Evolutionary conservation across 35 echinoderm and acorn worm species (phyloP), one percentile per base, ranked within the genome.

Genomic region (Anneissia japonica): DNA sequence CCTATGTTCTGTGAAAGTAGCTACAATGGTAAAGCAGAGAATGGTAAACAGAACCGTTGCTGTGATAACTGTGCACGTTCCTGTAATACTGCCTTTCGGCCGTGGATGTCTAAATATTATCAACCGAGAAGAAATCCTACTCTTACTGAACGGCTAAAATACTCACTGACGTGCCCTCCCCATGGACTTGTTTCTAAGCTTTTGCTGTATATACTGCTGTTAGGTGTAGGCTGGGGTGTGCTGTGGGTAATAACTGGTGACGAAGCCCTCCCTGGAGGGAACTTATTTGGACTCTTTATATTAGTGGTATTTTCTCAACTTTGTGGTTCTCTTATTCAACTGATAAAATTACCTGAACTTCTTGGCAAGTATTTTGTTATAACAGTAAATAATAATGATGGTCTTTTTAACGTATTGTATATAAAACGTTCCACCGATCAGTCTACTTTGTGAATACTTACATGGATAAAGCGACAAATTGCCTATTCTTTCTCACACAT

Each of bases 271-370:
- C 95, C 95, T 26, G 95, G 95, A 33, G 95, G 95, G 1, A 97
- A 91, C 64, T 72, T 97, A 31, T 97, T 97, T 91, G 92, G 91
- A 35, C 89, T 97, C 34, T 97, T 88, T 74, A 77, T 93, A 6
- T 36, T 97, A 34, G 72, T 88, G 9, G 80, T 97, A 31, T 28
- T 77, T 64, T 90, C 88, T 74, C 83, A 87, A 40, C 39, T 93
- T 86, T 91, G 91, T 76, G 95, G 95, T 55, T 81, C 88, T 46
- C 34, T 89, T 51, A 46, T 93, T 19, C 82, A 90, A 46, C 46
- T 90, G 21, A 83, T 97, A 32, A 88, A 91, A 37, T 80, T 97
- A 30, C 95, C 95, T 28, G 81, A 84, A 34, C 39, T 97, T n/a
- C 81, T 97, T 79, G 95, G 95, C 93, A 79, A 87, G 72, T 86